Base-by-base conservation (phyloP, 1,140 invertebrate genomes). In the Manduca sexta region DNA sequence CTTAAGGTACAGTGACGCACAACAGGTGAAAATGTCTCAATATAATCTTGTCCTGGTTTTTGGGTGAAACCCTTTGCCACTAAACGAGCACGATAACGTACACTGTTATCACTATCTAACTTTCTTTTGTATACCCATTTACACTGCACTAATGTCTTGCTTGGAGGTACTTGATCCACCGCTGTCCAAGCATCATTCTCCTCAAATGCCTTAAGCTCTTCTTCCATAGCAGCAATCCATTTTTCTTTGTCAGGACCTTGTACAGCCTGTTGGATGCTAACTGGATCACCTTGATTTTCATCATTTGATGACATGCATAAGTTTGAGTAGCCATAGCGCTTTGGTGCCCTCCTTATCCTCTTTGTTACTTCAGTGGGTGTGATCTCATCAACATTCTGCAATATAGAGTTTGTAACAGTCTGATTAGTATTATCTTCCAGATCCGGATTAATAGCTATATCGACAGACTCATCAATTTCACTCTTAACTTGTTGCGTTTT, bases 81-180 rank as follows among this genome's bases (percentile, higher is more conserved):
- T 34, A 70, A 49, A 45, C 69, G 43, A 1, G 64, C 64, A 26
- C 55, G 35, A 21, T 52, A 58, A 0, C 55, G 37, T 1, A 58
- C 43, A 53, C 46, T 58, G 2, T 52, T 52, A 39, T 58, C 50
- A 53, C 46, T 49, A 34, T 47, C 18, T 0, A 50, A 35, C 46
- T 84, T 82, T 4, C 31, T 50, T 52, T 65, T 72, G 18, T 59
- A 82, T 3, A 82, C 64, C 73, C 74, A 79, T 54, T 70, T 69
- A 39, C 68, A 75, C 45, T 74, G 43, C 30, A 85, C 67, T 55
- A 69, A 47, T 30, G 67, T 73, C 49, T 58, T 60, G 45, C 56
- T 47, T 15, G 50, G 5, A 16, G 74, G 72, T 54, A 55, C 30
- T n/a, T 73, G 49, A 45, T 52, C 57, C n/a, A 80, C 56, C 3